A percentile compares a stretch with the other conserved stretches of the same genome.
Evolutionary conservation across 2,113 vertebrate genomes (phyloP).

Genomic region (Pitta sordida): DNA sequence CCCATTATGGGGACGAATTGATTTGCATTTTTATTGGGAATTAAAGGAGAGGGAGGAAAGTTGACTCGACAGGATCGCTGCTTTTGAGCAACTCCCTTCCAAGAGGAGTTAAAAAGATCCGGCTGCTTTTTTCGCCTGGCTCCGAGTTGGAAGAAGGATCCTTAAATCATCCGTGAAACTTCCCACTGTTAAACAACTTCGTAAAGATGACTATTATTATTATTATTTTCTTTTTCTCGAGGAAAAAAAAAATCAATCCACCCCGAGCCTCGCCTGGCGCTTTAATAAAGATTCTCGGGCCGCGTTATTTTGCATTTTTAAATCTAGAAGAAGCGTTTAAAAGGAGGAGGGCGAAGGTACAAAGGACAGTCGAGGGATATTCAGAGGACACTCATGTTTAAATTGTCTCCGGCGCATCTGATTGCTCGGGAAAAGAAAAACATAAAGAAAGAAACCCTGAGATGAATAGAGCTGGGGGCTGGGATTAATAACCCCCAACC

Average conservation of each 20-base stretch:
- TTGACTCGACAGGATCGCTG: neutral
- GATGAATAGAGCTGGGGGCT: neutral
- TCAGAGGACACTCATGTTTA: conserved; percentile 18
- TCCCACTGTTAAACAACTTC: neutral
- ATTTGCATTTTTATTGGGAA: conserved; percentile 47
- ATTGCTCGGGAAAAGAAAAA: neutral
- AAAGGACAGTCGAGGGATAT: conserved; percentile 1
- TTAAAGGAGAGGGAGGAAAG: neutral
- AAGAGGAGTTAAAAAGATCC: neutral
- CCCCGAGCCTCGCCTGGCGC: neutral
- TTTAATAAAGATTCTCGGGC: neutral
- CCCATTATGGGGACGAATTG: neutral
- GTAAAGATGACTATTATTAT: neutral
- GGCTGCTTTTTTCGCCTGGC: neutral
- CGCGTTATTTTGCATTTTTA: neutral
- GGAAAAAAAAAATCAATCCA: neutral
- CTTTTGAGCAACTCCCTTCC: neutral
- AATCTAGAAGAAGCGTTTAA: neutral
- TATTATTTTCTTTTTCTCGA: neutral
- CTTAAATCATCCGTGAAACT: neutral
- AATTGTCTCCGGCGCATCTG: conserved; percentile 14
- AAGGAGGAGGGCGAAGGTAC: neutral
- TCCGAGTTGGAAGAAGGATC: neutral
- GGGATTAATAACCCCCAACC: neutral
- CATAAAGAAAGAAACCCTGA: neutral